Evolutionary conservation across 2,888 invertebrate species (phyloP).

Genomic region (Drosophila fungiperda): DNA sequence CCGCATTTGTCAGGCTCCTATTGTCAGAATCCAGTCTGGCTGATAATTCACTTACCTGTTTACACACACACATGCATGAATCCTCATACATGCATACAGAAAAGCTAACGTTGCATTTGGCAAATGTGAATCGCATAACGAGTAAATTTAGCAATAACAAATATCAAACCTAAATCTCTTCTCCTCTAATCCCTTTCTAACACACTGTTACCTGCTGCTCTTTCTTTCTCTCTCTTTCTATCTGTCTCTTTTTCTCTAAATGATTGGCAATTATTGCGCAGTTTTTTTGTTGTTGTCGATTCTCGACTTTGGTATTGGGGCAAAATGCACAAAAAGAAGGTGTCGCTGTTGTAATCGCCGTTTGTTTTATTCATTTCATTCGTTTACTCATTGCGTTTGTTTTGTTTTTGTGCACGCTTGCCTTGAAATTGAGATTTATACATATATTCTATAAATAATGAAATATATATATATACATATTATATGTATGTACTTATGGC

Average conservation of each 20-base stretch:
- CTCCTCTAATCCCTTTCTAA: neutral
- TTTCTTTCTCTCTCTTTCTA: slow-evolving; percentile 2
- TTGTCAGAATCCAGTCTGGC: slow-evolving; percentile 40
- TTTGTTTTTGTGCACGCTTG: slow-evolving; percentile 17
- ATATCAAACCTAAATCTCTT: slow-evolving; percentile 14
- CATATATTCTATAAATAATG: slow-evolving; percentile 70
- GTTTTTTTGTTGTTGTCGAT: slow-evolving; percentile 52
- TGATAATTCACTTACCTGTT: slow-evolving; percentile 52
- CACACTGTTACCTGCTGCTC: neutral
- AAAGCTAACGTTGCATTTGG: slow-evolving; percentile 28
- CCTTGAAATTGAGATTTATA: slow-evolving; percentile 69
- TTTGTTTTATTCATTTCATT: slow-evolving; percentile 53
- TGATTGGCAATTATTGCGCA: slow-evolving; percentile 68
- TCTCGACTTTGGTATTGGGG: slow-evolving; percentile 50
- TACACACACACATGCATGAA: neutral
- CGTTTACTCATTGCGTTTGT: slow-evolving; percentile 44
- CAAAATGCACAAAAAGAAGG: slow-evolving; percentile 62
- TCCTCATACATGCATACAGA: slow-evolving; percentile 8
- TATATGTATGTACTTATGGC: neutral
- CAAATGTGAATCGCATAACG: slow-evolving; percentile 55
- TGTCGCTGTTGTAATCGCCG: slow-evolving; percentile 69
- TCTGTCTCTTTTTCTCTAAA: slow-evolving; percentile 5
- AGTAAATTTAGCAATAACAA: slow-evolving; percentile 51
- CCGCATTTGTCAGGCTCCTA: slow-evolving; percentile 51
- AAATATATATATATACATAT: slow-evolving; percentile 20